Evolutionary conservation across 2,797 vertebrate genomes (phyloP), one percentile per base, ranked within the genome.

Genomic region (Falco cherrug): DNA sequence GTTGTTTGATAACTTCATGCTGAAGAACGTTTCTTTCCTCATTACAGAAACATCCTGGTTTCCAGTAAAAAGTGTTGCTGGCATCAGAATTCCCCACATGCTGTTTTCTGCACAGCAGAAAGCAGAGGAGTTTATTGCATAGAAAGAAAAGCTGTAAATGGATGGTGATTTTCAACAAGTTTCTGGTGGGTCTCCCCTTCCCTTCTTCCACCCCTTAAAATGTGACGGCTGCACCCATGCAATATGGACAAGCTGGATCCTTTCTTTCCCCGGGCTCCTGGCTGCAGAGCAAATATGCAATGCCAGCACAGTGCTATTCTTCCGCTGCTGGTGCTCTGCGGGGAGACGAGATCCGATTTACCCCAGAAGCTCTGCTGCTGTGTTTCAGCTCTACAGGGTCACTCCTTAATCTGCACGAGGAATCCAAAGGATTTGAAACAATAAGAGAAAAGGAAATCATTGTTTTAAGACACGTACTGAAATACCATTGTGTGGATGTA

Each of bases 1-100:
- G 64, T 85, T 95, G 92, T 81, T 94, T 93, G 94, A 96, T 95
- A 96, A 93, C 82, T 89, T 81, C 84, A 80, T 89, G 50, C 29
- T 78, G 65, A 50, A 84, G 87, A 85, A 92, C 3, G 0, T 51
- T 65, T 92, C 86, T 94, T 87, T 77, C 84, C 54, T 81, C 50
- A 28, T 94, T 95, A 71, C 29, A 57, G 95, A 93, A 93, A 78
- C 84, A 94, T 91, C 76, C 79, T 37, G 19, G 59, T 91, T 96
- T 91, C 84, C 84, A 93, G 89, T 90, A 96, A 91, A 48, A 95
- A 91, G 45, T 41, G 53, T 59, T 89, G 61, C 73, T 91, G 94
- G 95, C 86, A 87, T 54, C 1, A 6, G 76, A 83, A 71, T 69
- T 75, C 54, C 76, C 89, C 79, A 77, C 95, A 77, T 71, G 78